These are phyloP conservation scores for Hirtodrosophila trivittata DNA, from an alignment of 2,888 invertebrate species.

Conservation along the genomic window DNA sequence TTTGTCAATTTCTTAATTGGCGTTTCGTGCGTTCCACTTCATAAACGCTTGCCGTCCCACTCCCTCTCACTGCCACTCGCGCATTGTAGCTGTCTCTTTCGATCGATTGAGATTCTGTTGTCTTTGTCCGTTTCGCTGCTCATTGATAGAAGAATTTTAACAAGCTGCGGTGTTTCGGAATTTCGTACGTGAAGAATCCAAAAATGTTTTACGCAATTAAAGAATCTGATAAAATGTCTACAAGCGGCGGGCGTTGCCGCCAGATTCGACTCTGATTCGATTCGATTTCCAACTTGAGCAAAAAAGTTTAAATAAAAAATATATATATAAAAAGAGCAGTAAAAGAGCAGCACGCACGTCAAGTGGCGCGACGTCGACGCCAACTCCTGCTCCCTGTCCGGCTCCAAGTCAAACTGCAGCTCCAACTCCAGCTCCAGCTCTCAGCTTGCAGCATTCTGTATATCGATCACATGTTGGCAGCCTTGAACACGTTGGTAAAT, in stretches of 20 bases:
- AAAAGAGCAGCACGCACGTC: constrained; percentile 19
- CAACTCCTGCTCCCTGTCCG: constrained; percentile 2
- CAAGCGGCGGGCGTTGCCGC: constrained; percentile 69
- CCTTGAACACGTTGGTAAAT: constrained; percentile 61
- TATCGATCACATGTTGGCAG: constrained; percentile 66
- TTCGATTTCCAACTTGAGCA: constrained; percentile 18
- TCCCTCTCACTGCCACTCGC: constrained; percentile 21
- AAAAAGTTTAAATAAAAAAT: constrained; percentile 21
- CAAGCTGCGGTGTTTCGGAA: constrained; percentile 78
- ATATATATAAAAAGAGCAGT: not conserved
- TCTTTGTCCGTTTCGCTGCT: constrained; percentile 58
- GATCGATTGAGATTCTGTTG: constrained; percentile 46
- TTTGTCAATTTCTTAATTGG: constrained; percentile 80
- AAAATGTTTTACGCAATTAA: constrained; percentile 80
- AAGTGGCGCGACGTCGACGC: constrained; percentile 33
- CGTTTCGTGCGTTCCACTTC: constrained; percentile 79
- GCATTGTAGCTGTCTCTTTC: constrained; percentile 6
- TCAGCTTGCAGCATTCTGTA: constrained; percentile 21
- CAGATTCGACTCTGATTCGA: constrained; percentile 24
- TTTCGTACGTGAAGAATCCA: constrained; percentile 80
- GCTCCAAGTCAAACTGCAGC: not conserved
- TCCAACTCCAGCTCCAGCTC: constrained; percentile 11
- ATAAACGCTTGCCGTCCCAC: constrained; percentile 48
- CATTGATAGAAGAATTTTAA: constrained; percentile 80
- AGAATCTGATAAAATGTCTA: constrained; percentile 80